Conservation (phyloP, 2,113 vertebrate genomes). For the Silurus glanis region DNA sequence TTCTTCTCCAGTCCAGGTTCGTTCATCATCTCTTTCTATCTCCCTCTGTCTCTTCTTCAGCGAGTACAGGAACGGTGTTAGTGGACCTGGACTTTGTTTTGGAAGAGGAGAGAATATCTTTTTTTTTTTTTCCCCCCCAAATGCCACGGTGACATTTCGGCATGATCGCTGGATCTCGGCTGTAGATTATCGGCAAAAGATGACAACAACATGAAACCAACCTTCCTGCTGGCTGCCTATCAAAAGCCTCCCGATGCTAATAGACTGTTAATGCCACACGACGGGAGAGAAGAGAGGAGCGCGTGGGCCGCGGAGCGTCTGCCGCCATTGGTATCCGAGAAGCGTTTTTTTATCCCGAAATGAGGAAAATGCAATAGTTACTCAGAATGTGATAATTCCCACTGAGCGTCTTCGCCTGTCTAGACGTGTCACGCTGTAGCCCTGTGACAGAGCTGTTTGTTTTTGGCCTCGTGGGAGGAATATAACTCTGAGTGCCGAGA, state of each 20-base stretch:
- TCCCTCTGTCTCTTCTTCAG: not conserved
- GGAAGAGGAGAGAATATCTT: conserved; percentile 38
- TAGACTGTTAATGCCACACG: conserved; percentile 34
- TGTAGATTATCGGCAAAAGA: conserved; percentile 45
- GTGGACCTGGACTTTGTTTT: conserved; percentile 23
- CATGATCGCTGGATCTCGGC: conserved; percentile 33
- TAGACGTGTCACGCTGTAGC: not conserved
- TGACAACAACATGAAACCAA: conserved; percentile 48
- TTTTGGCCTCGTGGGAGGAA: not conserved
- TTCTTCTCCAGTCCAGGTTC: conserved; percentile 13
- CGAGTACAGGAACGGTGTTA: not conserved
- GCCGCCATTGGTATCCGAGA: not conserved
- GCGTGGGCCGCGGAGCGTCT: not conserved
- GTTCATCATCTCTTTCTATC: not conserved
- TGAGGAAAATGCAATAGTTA: not conserved
- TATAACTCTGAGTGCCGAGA: not conserved
- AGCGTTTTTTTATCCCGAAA: not conserved
- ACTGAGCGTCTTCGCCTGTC: not conserved
- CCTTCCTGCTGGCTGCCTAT: conserved; percentile 46
- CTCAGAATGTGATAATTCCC: not conserved
- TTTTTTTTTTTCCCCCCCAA: conserved; percentile 19
- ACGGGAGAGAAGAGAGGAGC: conserved; percentile 35
- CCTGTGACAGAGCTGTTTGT: not conserved
- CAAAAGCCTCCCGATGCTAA: conserved; percentile 43
- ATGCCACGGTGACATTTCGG: conserved; percentile 54